These are phyloP conservation scores for Collichthys lucidus DNA, from an alignment of 2,113 vertebrate species.

Conservation along the genomic window DNA sequence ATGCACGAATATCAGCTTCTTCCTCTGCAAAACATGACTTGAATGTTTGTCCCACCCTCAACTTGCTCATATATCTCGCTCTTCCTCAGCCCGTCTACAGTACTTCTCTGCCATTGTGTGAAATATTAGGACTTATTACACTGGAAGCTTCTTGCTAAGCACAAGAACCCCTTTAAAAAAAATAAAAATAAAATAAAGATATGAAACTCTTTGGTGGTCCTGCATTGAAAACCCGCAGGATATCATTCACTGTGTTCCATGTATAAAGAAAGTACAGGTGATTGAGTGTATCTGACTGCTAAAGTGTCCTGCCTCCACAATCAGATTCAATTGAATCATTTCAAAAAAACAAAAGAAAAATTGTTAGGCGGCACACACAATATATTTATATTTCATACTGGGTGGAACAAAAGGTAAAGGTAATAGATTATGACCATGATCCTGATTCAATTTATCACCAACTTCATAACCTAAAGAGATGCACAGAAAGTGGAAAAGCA, in stretches of 20 bases:
- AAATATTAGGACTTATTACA: constrained; percentile 1
- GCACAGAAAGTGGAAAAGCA: too few species aligned
- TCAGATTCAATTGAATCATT: not conserved
- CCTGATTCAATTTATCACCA: constrained; percentile 11
- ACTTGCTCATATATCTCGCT: not conserved
- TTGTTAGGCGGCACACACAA: not conserved
- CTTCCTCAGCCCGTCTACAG: not conserved
- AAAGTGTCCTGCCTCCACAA: not conserved
- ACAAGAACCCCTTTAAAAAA: not conserved
- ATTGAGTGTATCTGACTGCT: constrained; percentile 4
- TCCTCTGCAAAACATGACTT: constrained; percentile 6
- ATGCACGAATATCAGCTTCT: not conserved
- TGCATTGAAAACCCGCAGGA: not conserved
- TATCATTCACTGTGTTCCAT: not conserved
- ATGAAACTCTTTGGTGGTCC: too few species aligned
- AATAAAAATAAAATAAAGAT: too few species aligned
- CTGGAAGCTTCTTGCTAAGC: not conserved
- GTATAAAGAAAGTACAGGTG: not conserved
- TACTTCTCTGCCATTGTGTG: not conserved
- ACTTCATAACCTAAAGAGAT: constrained; percentile 22
- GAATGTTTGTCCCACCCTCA: not conserved
- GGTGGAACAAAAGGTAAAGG: not conserved
- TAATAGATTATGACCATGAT: constrained; percentile 12
- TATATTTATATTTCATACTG: not conserved
- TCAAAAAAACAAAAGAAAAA: constrained; percentile 13